A percentile compares a stretch with the other conserved stretches of the same genome.
Conservation (phyloP, 2,888 invertebrate species). For the Eurytoma californica region DNA sequence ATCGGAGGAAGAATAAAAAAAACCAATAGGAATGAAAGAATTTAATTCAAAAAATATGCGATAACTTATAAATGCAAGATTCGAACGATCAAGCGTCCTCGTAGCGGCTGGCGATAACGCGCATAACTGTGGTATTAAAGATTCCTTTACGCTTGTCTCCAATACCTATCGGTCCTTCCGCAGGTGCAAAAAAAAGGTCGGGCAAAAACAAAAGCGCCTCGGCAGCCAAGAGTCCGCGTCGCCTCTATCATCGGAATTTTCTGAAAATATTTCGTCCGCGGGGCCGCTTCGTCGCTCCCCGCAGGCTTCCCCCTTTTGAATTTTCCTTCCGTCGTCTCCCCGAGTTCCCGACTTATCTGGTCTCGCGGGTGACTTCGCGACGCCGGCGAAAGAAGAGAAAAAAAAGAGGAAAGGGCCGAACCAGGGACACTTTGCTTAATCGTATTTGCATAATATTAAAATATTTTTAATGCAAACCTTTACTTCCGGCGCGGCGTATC, state of each 20-base stretch:
- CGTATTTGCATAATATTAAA: slow-evolving; percentile 73
- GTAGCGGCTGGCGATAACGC: slow-evolving; percentile 17
- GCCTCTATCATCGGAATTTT: slow-evolving; percentile 52
- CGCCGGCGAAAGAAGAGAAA: slow-evolving; percentile 34
- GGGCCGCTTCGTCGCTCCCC: neutral
- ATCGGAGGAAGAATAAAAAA: neutral
- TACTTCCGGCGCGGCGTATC: slow-evolving; percentile 57
- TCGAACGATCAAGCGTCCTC: slow-evolving; percentile 39
- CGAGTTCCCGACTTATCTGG: slow-evolving; percentile 39
- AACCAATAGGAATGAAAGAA: slow-evolving; percentile 51
- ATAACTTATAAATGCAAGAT: slow-evolving; percentile 64
- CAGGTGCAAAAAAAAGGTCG: slow-evolving; percentile 43
- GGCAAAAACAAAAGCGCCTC: slow-evolving; percentile 20
- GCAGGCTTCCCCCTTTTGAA: neutral
- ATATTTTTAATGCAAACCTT: slow-evolving; percentile 69
- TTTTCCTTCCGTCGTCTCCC: neutral
- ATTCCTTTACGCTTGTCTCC: slow-evolving; percentile 46
- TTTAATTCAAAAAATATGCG: slow-evolving; percentile 59
- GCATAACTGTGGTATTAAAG: slow-evolving; percentile 57
- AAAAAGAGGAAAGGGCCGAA: slow-evolving; percentile 25
- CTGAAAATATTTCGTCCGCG: slow-evolving; percentile 55
- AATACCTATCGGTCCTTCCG: slow-evolving; percentile 5
- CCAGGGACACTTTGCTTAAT: slow-evolving; percentile 61
- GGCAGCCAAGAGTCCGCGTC: neutral
- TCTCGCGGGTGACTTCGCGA: slow-evolving; percentile 23